Conservation (phyloP, 2,888 invertebrate species). For the Cyclophora albipunctata region DNA sequence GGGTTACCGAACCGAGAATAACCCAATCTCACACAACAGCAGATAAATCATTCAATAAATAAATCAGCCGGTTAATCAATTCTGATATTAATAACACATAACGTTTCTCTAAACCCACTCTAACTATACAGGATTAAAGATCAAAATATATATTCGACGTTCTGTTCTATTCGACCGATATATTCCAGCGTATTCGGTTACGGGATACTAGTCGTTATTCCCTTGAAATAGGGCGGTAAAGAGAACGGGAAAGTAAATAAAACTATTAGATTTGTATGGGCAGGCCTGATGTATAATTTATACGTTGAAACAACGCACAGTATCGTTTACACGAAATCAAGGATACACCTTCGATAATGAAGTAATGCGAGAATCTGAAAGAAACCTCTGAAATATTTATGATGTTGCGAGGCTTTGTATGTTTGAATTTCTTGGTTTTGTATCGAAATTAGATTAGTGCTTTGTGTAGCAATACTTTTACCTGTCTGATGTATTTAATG, state of each 20-base stretch:
- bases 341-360: not conserved
- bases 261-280: constrained; percentile 15
- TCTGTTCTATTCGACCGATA: too few relatives aligned
- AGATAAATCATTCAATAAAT: constrained; percentile 12
- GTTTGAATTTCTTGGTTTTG: too few relatives aligned
- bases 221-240: not conserved
- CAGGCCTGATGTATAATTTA: constrained; percentile 14
- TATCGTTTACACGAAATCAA: constrained; percentile 8
- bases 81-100: not conserved
- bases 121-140: too few relatives aligned
- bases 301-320: constrained; percentile 4
- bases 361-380: not conserved
- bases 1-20: too few relatives aligned
- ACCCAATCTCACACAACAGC: constrained; percentile 3
- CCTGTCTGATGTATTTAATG: too few relatives aligned
- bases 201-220: not conserved
- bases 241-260: constrained; percentile 15
- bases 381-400: constrained; percentile 1
- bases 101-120: not conserved
- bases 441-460: too few relatives aligned
- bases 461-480: too few relatives aligned
- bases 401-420: too few relatives aligned
- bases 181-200: too few relatives aligned
- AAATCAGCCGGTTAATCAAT: constrained; percentile 12
- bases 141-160: too few relatives aligned